Evolutionary conservation across 1,140 invertebrate species (phyloP).

Genomic region (Paraescarpia echinospica): DNA sequence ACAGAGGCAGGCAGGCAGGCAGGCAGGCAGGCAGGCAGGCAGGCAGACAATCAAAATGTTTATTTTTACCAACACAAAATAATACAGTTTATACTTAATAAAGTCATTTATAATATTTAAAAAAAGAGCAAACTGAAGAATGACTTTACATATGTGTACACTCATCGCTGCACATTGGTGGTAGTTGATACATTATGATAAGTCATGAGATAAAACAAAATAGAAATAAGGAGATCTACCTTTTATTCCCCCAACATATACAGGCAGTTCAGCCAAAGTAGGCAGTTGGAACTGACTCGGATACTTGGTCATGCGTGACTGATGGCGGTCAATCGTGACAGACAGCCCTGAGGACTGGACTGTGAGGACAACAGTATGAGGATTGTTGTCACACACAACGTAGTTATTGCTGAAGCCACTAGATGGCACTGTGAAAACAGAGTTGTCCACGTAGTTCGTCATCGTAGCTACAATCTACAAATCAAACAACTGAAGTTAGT

Average conservation of each 20-base stretch:
- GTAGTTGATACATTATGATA: not conserved
- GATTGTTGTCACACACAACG: not conserved
- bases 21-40: no score
- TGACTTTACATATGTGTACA: not conserved
- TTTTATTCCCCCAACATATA: not conserved
- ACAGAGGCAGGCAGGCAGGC: no score
- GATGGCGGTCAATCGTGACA: not conserved
- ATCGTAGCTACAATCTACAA: not conserved
- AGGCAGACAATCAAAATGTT: no score
- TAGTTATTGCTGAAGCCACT: not conserved
- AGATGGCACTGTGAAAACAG: not conserved
- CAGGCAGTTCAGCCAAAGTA: not conserved
- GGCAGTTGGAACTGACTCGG: not conserved
- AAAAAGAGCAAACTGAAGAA: not conserved
- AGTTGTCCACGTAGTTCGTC: not conserved
- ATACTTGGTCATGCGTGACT: not conserved
- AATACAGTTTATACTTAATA: no score
- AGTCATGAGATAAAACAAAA: not conserved
- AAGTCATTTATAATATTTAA: not conserved
- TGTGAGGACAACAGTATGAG: not conserved
- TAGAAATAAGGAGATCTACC: not conserved
- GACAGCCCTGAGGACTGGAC: not conserved
- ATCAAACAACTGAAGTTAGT: not conserved
- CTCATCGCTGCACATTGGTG: not conserved
- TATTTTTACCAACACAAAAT: no score